Evolutionary conservation across 1,140 invertebrate species (phyloP).

Genomic region (Bombus waltoni): DNA sequence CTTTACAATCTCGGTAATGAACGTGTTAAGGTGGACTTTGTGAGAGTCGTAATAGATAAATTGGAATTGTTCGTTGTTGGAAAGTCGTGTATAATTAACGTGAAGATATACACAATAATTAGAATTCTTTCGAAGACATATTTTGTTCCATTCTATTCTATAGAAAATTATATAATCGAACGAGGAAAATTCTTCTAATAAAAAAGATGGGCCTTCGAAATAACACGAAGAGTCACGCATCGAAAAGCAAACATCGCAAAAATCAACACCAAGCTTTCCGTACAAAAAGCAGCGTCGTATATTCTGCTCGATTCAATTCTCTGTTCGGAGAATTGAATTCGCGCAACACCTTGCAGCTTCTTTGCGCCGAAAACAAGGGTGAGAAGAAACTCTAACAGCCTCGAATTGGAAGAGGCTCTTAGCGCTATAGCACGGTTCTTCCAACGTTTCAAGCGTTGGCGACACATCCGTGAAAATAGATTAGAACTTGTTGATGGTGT

Average conservation of each 20-base stretch:
- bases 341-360: background rate
- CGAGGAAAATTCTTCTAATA: no score
- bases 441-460: background rate
- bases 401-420: slow-evolving; percentile 3
- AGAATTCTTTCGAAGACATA: no score
- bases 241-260: background rate
- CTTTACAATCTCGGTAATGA: background rate
- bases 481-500: slow-evolving; percentile 20
- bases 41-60: no score
- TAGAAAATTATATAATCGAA: no score
- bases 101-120: no score
- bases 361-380: background rate
- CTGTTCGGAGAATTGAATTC: background rate
- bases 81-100: no score
- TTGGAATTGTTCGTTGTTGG: no score
- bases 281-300: background rate
- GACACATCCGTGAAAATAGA: slow-evolving; percentile 2
- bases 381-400: background rate
- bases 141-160: no score
- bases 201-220: background rate
- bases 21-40: no score
- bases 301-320: slow-evolving; percentile 6
- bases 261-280: background rate
- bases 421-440: background rate
- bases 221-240: background rate